A percentile compares a stretch with the other conserved stretches of the same genome.
Conservation (phyloP, 2,797 vertebrate species). For the Myotis vivesi region DNA sequence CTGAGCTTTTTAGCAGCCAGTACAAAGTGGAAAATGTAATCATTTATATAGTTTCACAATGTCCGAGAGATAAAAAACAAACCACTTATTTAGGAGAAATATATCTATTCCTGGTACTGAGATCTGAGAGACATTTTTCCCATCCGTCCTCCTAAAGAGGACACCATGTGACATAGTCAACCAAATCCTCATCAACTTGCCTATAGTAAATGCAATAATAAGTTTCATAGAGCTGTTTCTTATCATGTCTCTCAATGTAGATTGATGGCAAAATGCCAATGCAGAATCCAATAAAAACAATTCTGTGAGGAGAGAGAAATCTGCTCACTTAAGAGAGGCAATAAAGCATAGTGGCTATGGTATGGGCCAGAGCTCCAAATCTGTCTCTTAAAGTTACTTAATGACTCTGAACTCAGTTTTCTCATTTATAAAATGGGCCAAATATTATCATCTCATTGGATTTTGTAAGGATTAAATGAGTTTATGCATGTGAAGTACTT, state of each 20-base stretch:
- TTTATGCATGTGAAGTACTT: background rate
- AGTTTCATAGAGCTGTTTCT: background rate
- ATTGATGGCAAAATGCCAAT: slow-evolving; percentile 18
- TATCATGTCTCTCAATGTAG: background rate
- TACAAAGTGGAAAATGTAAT: slow-evolving; percentile 54
- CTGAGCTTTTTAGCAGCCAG: slow-evolving; percentile 54
- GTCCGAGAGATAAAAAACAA: slow-evolving; percentile 66
- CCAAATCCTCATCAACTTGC: slow-evolving; percentile 50
- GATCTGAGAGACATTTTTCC: slow-evolving; percentile 47
- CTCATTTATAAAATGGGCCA: slow-evolving; percentile 13
- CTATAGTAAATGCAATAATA: background rate
- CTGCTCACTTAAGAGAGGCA: background rate
- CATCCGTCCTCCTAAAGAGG: slow-evolving; percentile 55
- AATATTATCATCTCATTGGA: background rate
- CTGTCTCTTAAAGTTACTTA: background rate
- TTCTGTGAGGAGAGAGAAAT: slow-evolving; percentile 22
- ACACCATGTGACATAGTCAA: background rate
- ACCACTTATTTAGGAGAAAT: slow-evolving; percentile 63
- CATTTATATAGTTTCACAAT: slow-evolving; percentile 53
- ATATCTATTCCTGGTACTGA: slow-evolving; percentile 56
- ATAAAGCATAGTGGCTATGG: background rate
- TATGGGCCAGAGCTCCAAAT: background rate
- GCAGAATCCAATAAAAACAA: slow-evolving; percentile 2
- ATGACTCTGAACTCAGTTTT: background rate
- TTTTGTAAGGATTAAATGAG: slow-evolving; percentile 39